These are phyloP conservation scores for Xiphydria camelus DNA, from an alignment of 2,888 invertebrate species.

Conservation along the genomic window DNA sequence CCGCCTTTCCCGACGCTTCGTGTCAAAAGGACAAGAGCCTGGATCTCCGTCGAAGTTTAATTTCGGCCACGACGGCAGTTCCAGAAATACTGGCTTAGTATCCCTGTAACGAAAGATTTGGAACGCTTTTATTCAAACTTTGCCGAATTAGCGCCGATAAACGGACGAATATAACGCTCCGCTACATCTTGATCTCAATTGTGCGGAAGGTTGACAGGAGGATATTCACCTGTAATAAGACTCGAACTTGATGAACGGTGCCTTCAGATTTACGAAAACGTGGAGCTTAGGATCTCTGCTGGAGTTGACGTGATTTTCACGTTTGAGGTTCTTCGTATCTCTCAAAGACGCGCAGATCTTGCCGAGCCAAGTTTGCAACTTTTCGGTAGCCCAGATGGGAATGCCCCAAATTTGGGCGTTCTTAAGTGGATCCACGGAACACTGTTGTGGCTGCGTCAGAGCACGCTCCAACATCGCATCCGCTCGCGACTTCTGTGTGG, in stretches of 20 bases:
- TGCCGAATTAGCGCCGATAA: too few species aligned
- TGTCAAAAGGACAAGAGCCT: conserved; percentile 56
- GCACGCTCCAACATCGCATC: conserved; percentile 83
- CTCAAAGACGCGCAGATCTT: conserved; percentile 66
- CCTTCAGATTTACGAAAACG: conserved; percentile 68
- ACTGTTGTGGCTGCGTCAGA: conserved; percentile 59
- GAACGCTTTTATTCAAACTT: too few species aligned
- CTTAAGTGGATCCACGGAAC: conserved; percentile 60
- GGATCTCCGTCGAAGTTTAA: conserved; percentile 58
- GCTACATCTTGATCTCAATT: too few species aligned
- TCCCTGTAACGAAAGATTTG: conserved; percentile 52
- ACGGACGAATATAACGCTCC: too few species aligned
- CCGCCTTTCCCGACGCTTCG: conserved; percentile 39
- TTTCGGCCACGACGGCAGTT: conserved; percentile 67
- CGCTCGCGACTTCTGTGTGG: conserved; percentile 68
- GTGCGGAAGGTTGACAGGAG: too few species aligned
- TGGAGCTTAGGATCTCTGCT: conserved; percentile 59
- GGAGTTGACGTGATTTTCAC: conserved; percentile 25
- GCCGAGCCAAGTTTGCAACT: conserved; percentile 62
- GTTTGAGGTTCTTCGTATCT: conserved; percentile 38
- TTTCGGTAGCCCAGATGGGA: conserved; percentile 63
- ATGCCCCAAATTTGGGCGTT: conserved; percentile 61
- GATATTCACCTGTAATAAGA: conserved; percentile 69
- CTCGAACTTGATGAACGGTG: conserved; percentile 75
- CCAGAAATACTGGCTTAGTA: conserved; percentile 67